These are phyloP conservation scores for Sparidentex hasta DNA, from an alignment of 2,797 vertebrate species.

Conservation along the genomic window DNA sequence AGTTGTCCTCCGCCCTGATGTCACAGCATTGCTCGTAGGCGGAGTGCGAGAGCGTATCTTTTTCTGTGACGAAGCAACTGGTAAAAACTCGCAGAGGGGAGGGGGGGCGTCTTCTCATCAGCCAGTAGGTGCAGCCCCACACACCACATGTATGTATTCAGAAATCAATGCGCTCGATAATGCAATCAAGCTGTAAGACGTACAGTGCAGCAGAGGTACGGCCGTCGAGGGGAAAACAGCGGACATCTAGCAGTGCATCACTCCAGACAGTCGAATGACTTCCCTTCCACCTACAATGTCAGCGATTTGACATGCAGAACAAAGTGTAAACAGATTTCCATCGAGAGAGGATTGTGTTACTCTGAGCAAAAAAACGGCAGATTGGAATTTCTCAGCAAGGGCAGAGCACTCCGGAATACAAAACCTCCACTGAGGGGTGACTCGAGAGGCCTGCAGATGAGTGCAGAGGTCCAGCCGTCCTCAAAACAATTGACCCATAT, in stretches of 20 bases:
- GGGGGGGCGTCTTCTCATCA: no score
- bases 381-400: slow-evolving; percentile 70
- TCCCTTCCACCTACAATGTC: slow-evolving; percentile 56
- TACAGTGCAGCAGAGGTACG: slow-evolving; percentile 2
- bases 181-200: slow-evolving; percentile 3
- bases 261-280: slow-evolving; percentile 52
- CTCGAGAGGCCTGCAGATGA: slow-evolving; percentile 58
- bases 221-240: slow-evolving; percentile 9
- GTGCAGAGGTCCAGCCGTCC: slow-evolving; percentile 65
- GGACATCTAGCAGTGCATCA: slow-evolving; percentile 24
- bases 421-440: slow-evolving; percentile 57
- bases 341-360: slow-evolving; percentile 64
- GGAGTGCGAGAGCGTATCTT: no score
- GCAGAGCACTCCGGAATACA: slow-evolving; percentile 60
- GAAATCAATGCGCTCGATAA: neutral
- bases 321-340: slow-evolving; percentile 70
- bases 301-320: slow-evolving; percentile 63
- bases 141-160: neutral
- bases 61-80: no score
- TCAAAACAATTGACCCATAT: slow-evolving; percentile 76
- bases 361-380: slow-evolving; percentile 52
- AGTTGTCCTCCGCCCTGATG: no score
- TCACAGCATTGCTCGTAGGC: no score
- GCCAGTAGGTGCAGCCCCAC: neutral
- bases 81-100: no score